Percentiles rank a stretch among this genome's conserved stretches.
Conservation (phyloP, 2,888 invertebrate genomes). For the Empis livida region DNA sequence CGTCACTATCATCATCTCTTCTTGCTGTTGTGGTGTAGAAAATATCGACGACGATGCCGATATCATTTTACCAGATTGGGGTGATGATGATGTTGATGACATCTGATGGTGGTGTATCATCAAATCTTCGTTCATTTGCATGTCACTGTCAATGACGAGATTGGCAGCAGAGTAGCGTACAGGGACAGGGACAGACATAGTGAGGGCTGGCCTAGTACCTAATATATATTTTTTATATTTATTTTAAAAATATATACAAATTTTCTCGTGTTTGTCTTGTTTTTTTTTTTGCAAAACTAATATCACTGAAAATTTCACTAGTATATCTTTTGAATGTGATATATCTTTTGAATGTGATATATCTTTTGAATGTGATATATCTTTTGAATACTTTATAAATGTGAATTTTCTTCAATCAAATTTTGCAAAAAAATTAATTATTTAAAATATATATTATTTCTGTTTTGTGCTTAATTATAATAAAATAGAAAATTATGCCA, state of each 20-base stretch:
- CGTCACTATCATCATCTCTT: constrained; percentile 13
- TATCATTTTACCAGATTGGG: constrained; percentile 4
- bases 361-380: too few species aligned
- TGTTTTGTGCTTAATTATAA: too few species aligned
- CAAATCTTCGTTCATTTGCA: constrained; percentile 31
- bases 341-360: too few species aligned
- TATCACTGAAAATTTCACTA: too few species aligned
- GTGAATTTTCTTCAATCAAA: too few species aligned
- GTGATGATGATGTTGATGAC: constrained; percentile 15
- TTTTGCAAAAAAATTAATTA: too few species aligned
- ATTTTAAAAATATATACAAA: background rate
- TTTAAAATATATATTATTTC: too few species aligned
- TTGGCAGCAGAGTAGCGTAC: constrained; percentile 38
- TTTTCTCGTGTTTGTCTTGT: background rate
- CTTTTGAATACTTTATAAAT: too few species aligned
- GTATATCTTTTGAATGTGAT: too few species aligned
- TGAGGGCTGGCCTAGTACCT: constrained; percentile 40
- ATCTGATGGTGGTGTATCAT: constrained; percentile 28
- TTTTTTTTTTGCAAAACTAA: background rate
- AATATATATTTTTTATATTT: constrained; percentile 3
- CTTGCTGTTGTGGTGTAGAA: constrained; percentile 11
- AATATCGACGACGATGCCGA: background rate
- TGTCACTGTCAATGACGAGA: constrained; percentile 34
- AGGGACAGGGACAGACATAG: constrained; percentile 36
- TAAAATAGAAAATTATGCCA: too few species aligned